Percentiles rank a stretch among this genome's conserved stretches.
Evolutionary conservation across 2,888 invertebrate genomes (phyloP).

Genomic region (Drosophila limbata): DNA sequence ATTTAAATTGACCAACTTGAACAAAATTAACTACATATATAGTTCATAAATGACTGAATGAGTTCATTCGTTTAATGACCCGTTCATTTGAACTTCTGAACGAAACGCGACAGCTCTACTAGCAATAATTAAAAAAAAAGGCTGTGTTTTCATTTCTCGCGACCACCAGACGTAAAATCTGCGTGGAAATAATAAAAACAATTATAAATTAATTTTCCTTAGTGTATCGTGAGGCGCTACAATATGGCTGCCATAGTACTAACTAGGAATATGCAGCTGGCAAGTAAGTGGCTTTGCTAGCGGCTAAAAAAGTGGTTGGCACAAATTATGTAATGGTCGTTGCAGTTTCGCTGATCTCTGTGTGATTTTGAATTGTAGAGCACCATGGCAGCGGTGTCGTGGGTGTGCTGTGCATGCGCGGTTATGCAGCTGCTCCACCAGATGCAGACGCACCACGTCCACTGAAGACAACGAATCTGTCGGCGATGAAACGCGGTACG

Average conservation of each 20-base stretch:
- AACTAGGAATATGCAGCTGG: slow-evolving; percentile 80
- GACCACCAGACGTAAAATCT: slow-evolving; percentile 52
- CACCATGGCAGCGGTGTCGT: slow-evolving; percentile 80
- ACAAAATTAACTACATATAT: background rate
- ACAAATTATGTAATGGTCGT: slow-evolving; percentile 74
- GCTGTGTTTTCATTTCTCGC: slow-evolving; percentile 55
- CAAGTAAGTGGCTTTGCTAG: slow-evolving; percentile 80
- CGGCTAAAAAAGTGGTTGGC: slow-evolving; percentile 1
- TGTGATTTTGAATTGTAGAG: slow-evolving; percentile 57
- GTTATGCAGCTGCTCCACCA: slow-evolving; percentile 59
- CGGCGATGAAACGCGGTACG: slow-evolving; percentile 92
- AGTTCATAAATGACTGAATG: background rate
- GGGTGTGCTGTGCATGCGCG: slow-evolving; percentile 82
- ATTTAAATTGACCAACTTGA: no score
- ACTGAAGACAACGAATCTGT: slow-evolving; percentile 87
- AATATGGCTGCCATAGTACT: slow-evolving; percentile 83
- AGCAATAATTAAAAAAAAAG: background rate
- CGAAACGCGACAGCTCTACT: background rate
- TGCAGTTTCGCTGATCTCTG: slow-evolving; percentile 33
- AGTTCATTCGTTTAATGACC: background rate
- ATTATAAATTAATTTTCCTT: slow-evolving; percentile 32
- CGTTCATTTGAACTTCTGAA: background rate
- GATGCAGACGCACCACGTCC: slow-evolving; percentile 82
- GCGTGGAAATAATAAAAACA: slow-evolving; percentile 37
- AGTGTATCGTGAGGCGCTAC: slow-evolving; percentile 42